These are phyloP conservation scores for Drosophila ficusphila DNA, from an alignment of 1,140 invertebrate species.

Conservation along the genomic window DNA sequence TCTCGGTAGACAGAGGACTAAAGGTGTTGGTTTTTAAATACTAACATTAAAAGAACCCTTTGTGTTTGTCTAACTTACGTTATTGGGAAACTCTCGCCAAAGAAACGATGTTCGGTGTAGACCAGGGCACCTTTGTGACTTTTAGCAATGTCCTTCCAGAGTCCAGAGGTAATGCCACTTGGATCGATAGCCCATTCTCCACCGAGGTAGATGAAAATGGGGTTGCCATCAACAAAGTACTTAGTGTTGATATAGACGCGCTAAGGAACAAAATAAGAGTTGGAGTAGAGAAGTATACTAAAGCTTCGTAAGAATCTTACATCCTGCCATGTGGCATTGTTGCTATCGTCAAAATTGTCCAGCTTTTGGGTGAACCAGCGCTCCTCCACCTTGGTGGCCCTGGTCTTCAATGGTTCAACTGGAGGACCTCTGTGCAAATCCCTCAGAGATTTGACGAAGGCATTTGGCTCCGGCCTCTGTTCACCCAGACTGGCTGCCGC, in stretches of 20 bases:
- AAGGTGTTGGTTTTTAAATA: background rate
- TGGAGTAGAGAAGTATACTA: background rate
- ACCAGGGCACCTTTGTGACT: conserved; percentile 87
- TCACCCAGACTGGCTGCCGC: conserved; percentile 26
- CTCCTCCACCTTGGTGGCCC: conserved; percentile 50
- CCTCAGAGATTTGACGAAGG: conserved; percentile 37
- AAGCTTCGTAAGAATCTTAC: conserved; percentile 12
- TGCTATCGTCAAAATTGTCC: conserved; percentile 89
- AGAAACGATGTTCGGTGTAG: conserved; percentile 93
- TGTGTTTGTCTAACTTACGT: conserved; percentile 85
- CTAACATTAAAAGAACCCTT: background rate
- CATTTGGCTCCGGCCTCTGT: conserved; percentile 16
- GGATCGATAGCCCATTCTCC: conserved; percentile 87
- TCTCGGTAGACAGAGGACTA: conserved; percentile 85
- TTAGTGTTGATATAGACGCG: conserved; percentile 87
- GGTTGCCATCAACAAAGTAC: conserved; percentile 85
- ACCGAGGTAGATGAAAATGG: conserved; percentile 87
- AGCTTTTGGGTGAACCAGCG: conserved; percentile 82
- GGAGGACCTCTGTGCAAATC: conserved; percentile 60
- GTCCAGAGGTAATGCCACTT: conserved; percentile 85
- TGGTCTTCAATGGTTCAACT: background rate
- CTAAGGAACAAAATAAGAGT: background rate
- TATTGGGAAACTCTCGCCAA: conserved; percentile 91
- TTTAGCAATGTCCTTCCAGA: conserved; percentile 87
- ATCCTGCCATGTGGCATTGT: conserved; percentile 88